Evolutionary conservation across 2,113 vertebrate genomes (phyloP).

Genomic region (Xenopus tropicalis): UCB_Xtro_10.0 CM004451.2:57459001-57459500

Average conservation of each 20-base stretch:
- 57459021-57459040: conserved; percentile 14
- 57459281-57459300: conserved; percentile 24
- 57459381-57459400: too few relatives aligned
- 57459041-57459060: conserved; percentile 10
- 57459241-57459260: conserved; percentile 35
- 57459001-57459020: conserved; percentile 25
- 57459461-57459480: too few relatives aligned
- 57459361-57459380: conserved; percentile 20
- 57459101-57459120: conserved; percentile 19
- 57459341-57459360: conserved; percentile 4
- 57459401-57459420: too few relatives aligned
- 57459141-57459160: conserved; percentile 23
- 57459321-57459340: conserved; percentile 27
- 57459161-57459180: conserved; percentile 3
- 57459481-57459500: too few relatives aligned
- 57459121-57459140: background rate
- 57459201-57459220: conserved; percentile 30
- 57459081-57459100: conserved; percentile 29
- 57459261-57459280: conserved; percentile 32
- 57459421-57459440: too few relatives aligned
- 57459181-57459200: conserved; percentile 31
- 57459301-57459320: conserved; percentile 20
- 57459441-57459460: too few relatives aligned
- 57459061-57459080: background rate
- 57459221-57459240: conserved; percentile 17